Percentiles rank a stretch among this genome's conserved stretches.
Conservation (phyloP, 2,888 invertebrate species). For the Yponomeuta sedellus region DNA sequence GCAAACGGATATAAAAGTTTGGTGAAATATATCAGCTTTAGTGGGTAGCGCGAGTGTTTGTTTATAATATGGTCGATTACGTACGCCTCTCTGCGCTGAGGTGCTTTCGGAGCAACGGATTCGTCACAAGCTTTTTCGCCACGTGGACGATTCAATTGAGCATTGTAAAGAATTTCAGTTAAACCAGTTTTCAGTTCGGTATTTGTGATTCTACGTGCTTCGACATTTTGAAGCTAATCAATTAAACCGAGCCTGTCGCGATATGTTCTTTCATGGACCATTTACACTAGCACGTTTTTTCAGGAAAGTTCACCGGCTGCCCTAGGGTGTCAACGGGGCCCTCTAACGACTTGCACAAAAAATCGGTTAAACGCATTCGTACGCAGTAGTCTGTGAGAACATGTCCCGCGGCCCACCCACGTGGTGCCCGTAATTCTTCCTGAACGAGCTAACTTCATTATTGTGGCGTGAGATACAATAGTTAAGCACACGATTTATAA, state of each 20-base stretch:
- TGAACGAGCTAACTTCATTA: conserved; percentile 76
- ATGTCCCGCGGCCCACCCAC: conserved; percentile 67
- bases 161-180: too few relatives aligned
- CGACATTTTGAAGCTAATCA: not conserved
- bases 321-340: conserved; percentile 45
- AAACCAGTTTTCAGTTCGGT: too few relatives aligned
- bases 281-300: conserved; percentile 52
- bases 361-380: conserved; percentile 54
- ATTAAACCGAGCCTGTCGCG: not conserved
- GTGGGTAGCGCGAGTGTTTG: conserved; percentile 64
- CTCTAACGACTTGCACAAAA: conserved; percentile 58
- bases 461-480: conserved; percentile 76
- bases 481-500: conserved; percentile 76
- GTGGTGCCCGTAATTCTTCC: conserved; percentile 71
- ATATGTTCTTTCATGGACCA: not conserved
- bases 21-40: conserved; percentile 74
- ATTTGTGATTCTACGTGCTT: not conserved
- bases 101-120: conserved; percentile 7
- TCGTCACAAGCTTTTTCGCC: conserved; percentile 24
- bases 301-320: conserved; percentile 57
- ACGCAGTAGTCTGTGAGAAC: conserved; percentile 66
- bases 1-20: conserved; percentile 71
- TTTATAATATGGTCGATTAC: conserved; percentile 62
- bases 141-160: not conserved
- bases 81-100: conserved; percentile 54